Base-by-base conservation (phyloP, 2,113 vertebrate species). In the Apodemus sylvaticus region DNA sequence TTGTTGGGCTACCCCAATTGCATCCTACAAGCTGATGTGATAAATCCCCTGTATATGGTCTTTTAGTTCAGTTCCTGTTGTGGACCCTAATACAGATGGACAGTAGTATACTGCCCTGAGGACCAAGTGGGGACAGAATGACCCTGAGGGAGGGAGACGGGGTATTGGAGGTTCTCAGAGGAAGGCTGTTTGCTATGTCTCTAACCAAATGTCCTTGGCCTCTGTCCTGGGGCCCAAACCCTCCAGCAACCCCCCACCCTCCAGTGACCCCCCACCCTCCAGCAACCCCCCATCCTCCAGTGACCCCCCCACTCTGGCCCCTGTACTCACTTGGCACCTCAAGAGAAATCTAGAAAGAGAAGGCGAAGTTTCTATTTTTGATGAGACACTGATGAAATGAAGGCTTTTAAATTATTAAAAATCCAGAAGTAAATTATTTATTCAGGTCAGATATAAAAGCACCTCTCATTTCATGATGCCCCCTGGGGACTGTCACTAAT, bases 351-450 rank as follows among this genome's bases (percentile, higher is more conserved):
- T 53, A 55, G 89, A 94, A 83, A 89, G 88, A 77, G 86, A 93
- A 94, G 71, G 85, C 73, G 81, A 86, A 31, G 91, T 85, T 97
- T 97, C 97, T 95, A 96, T 95, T 92, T 97, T 90, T 85, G 95
- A 94, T 74, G 74, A 95, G 87, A 55, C 3, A n/a, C 34, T 0
- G 1, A 90, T 58, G 90, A 92, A 93, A 85, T 24, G 64, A 88
- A 94, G 83, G 34, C 70, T 86, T 90, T 92, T 95, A 71, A 87
- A 96, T 97, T 42, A 98, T 97, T 98, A 93, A 97, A 97, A 93
- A 51, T 42, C 79, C 70, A 86, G 85, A 93, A 93, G 82, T 97
- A 79, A 96, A 96, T 95, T n/a, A 96, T 97, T 94, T 86, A 97
- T 96, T 88, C 70, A n/a, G 96, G 96, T 95, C 97, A 90, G 94